Evolutionary conservation across 92 coral and sea anemone species (phyloP).

Genomic region (Montipora capitata): DNA sequence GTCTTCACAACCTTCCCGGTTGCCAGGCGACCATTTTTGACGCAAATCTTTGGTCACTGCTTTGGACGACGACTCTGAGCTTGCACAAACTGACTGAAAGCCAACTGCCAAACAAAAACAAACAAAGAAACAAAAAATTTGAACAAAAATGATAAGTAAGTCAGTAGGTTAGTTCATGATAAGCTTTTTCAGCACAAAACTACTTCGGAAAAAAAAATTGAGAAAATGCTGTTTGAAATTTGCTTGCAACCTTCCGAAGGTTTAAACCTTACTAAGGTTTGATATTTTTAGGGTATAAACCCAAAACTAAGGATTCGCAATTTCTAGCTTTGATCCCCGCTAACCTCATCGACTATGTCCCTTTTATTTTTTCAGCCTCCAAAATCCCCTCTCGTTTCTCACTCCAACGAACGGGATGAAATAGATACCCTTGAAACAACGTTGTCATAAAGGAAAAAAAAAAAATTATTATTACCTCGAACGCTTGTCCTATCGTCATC

Average conservation of each 20-base stretch:
- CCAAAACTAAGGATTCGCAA: too few relatives aligned
- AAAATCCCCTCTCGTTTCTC: background rate
- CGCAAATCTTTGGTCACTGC: background rate
- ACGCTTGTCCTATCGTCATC: slow-evolving; percentile 97
- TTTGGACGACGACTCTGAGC: slow-evolving; percentile 46
- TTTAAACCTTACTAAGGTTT: too few relatives aligned
- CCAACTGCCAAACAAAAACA: slow-evolving; percentile 67
- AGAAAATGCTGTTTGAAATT: too few relatives aligned
- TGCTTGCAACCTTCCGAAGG: too few relatives aligned
- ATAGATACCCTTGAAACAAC: background rate
- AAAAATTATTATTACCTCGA: slow-evolving; percentile 74
- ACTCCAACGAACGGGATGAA: background rate
- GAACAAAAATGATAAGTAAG: too few relatives aligned
- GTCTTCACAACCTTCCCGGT: background rate
- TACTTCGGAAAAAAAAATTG: too few relatives aligned
- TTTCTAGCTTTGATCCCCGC: too few relatives aligned
- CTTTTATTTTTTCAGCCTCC: too few relatives aligned
- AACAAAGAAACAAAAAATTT: background rate
- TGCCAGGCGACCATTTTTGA: background rate
- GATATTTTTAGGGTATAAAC: too few relatives aligned
- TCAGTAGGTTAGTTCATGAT: too few relatives aligned
- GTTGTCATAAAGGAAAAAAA: background rate
- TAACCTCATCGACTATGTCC: too few relatives aligned
- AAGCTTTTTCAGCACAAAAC: too few relatives aligned
- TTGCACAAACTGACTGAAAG: slow-evolving; percentile 71